Conservation (phyloP, 2,797 vertebrate genomes). For the Phaenicophaeus curvirostris region DNA sequence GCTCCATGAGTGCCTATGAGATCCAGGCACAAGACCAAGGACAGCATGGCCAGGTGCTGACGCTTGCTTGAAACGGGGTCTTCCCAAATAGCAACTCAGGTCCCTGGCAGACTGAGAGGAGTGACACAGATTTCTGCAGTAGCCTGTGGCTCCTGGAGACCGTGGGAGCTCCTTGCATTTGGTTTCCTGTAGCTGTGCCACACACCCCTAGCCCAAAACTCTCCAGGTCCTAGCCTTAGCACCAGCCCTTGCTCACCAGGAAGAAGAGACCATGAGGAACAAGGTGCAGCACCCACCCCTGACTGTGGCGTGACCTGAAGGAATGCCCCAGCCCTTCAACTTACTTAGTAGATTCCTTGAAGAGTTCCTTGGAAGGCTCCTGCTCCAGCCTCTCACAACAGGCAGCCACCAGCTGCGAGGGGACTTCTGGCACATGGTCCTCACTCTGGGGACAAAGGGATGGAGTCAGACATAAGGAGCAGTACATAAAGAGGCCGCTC, state of each 20-base stretch:
- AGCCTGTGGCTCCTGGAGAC: not conserved
- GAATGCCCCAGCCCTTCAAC: conserved; percentile 15
- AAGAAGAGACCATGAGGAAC: rapidly evolving
- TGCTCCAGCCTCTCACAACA: conserved; percentile 88
- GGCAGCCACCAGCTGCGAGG: conserved; percentile 81
- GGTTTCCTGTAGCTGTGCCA: not conserved
- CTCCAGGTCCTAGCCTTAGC: not conserved
- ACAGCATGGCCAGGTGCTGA: not conserved
- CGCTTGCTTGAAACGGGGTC: not conserved
- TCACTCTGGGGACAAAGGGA: conserved; percentile 81
- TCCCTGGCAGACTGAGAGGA: not conserved
- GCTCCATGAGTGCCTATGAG: not conserved
- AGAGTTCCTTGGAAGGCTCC: conserved; percentile 94
- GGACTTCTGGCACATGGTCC: conserved; percentile 89
- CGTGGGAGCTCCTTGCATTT: not conserved
- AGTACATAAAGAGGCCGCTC: not conserved
- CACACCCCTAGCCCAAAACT: not conserved
- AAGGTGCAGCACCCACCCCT: rapidly evolving
- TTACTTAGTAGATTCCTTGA: conserved; percentile 95
- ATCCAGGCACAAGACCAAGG: not conserved
- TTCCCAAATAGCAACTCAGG: not conserved
- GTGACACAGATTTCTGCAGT: not conserved
- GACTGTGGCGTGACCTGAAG: not conserved
- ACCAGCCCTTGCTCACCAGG: not conserved
- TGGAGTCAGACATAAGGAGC: conserved; percentile 12